Evolutionary conservation across 2,888 invertebrate species (phyloP), one percentile per base, ranked within the genome.

Genomic region (Epiblema foenella): DNA sequence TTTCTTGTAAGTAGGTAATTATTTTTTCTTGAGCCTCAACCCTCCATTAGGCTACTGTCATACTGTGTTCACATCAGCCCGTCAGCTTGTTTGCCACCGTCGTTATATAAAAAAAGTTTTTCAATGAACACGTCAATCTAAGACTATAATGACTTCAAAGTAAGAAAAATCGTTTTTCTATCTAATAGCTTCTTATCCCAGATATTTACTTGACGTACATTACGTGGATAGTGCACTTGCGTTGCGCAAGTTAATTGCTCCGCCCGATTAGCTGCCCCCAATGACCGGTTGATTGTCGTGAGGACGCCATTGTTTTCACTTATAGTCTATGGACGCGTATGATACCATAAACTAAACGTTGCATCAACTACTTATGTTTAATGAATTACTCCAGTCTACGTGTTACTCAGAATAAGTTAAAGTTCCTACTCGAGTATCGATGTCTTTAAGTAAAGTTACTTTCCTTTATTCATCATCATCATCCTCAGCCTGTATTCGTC

Each of bases 281-380:
- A 81, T 78, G 78, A 76, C 77, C 75, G 73, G 39, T 80, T 83
- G 84, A 87, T 85, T 86, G 87, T 81, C 75, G 75, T 74, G 57
- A 78, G 80, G 73, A 29, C 76, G 79, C 79, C 83, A 81, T 83
- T 84, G 83, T 84, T 81, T 81, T 80, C 81, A 82, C 80, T 77
- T 76, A 68, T 33, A 51, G 10, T 18, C 51, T 51, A 10, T 18
- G 18, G 51, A 18, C 18, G 11, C 15, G 24, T 59, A 59, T 59
- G n/a, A 20, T n/a, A 29, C 63, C 56, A 63, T 51, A 57, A 63
- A 69, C 39, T n/a, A 46, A 42, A 15, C n/a, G n/a, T 46, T 46
- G 46, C 46, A 46, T 46, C 46, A n/a, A 8, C n/a, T n/a, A n/a
- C n/a, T n/a, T n/a, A 33, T 8, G n/a, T 46, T 46, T 46, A n/a